Conservation (phyloP, 2,113 vertebrate genomes). For the Brachyhypopomus gauderio region DNA sequence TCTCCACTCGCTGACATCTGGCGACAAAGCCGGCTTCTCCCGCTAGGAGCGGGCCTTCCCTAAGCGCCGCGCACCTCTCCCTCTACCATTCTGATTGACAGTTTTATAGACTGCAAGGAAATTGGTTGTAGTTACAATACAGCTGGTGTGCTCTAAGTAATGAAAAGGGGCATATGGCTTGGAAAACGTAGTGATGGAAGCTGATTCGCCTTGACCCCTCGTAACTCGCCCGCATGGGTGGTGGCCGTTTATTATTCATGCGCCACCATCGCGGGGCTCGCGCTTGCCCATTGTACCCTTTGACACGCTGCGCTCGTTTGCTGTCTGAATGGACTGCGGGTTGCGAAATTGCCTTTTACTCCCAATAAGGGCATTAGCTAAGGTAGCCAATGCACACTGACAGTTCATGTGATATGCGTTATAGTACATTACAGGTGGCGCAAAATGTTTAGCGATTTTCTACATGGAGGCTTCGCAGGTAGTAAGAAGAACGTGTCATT, state of each 20-base stretch:
- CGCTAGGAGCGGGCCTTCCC: slow-evolving; percentile 50
- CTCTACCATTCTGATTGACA: slow-evolving; percentile 78
- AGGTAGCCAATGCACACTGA: slow-evolving; percentile 55
- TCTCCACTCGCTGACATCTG: slow-evolving; percentile 72
- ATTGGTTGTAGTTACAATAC: slow-evolving; percentile 83
- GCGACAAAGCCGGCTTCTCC: slow-evolving; percentile 54
- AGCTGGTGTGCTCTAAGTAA: slow-evolving; percentile 76
- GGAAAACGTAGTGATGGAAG: slow-evolving; percentile 62
- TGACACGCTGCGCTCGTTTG: slow-evolving; percentile 24
- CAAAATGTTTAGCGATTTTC: not conserved
- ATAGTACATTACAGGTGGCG: not conserved
- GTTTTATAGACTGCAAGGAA: slow-evolving; percentile 83
- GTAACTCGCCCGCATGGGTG: slow-evolving; percentile 68
- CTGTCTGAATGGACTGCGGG: slow-evolving; percentile 42
- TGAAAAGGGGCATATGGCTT: slow-evolving; percentile 78
- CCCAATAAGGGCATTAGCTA: slow-evolving; percentile 62
- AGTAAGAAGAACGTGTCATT: too few relatives aligned
- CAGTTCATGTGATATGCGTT: slow-evolving; percentile 15
- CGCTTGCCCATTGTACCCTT: slow-evolving; percentile 45
- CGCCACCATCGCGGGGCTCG: slow-evolving; percentile 25
- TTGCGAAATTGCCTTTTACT: slow-evolving; percentile 68
- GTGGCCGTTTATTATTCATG: slow-evolving; percentile 65
- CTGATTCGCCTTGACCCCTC: slow-evolving; percentile 59
- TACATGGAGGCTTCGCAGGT: too few relatives aligned
- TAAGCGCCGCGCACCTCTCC: slow-evolving; percentile 64